Evolutionary conservation across 2,888 invertebrate genomes (phyloP), one percentile per base, ranked within the genome.

Genomic region (Lithophane semibrunnea): DNA sequence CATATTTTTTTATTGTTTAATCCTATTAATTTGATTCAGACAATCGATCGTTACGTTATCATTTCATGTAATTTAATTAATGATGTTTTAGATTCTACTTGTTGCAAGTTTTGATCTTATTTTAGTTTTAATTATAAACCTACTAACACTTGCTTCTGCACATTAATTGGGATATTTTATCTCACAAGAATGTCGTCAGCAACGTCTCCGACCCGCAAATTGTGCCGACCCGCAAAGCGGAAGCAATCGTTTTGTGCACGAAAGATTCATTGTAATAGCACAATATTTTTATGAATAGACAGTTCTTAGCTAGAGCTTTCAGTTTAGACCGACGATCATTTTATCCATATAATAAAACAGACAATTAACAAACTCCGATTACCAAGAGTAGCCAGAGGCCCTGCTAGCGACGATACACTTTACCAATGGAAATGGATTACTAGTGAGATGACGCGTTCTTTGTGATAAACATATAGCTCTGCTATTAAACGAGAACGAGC

Each of bases 131-230:
- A 52, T 44, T 24, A 64, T n/a, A 58, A 58, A 61, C 42, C 37
- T 82, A 76, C 58, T 83, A 83, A 79, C 37, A 52, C 52, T 65
- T 47, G 49, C 76, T 75, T 75, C 21, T 76, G 58, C n/a, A 65
- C 9, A 52, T 21, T 44, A 54, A 52, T 37, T 24, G 37, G 21
- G 18, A 54, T 60, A 29, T 37, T 72, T 18, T 29, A 52, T 58
- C 9, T 54, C 21, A 13, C 12, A 24, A 58, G 42, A 49, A 52
- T 29, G 8, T 58, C 21, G 44, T 42, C 54, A 64, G 42, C 52
- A 69, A 29, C 24, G 9, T 52, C 24, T 18, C 37, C 7, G 18
- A 3, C 24, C n/a, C n/a, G n/a, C n/a, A n/a, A n/a, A 37, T 47
- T 16, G 60, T 21, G 12, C n/a, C 42, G 47, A n/a, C 7, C 8